These are phyloP conservation scores for Masnerella sp. DNA, from an alignment of 2,888 invertebrate genomes.

Conservation along the genomic window DNA sequence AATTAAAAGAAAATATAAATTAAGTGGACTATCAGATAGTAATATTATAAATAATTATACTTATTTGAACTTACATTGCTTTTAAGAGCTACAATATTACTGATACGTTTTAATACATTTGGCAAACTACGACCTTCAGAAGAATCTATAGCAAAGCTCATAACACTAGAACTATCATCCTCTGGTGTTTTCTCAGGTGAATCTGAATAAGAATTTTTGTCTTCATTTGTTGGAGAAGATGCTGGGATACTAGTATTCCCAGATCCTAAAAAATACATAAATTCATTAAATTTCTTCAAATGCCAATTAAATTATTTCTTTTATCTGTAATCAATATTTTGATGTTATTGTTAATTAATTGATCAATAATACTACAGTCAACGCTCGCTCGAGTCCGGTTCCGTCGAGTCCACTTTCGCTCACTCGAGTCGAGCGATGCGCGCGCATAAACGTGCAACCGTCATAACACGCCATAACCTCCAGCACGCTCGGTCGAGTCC, in stretches of 20 bases:
- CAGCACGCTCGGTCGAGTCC: no score
- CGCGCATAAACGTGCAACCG: no score
- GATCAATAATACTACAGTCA: no score
- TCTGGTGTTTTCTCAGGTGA: conserved; percentile 71
- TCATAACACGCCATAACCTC: no score
- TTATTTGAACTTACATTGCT: conserved; percentile 82
- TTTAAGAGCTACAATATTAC: conserved; percentile 90
- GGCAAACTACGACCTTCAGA: conserved; percentile 88
- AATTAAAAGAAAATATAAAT: no score
- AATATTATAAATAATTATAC: neutral
- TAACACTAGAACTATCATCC: conserved; percentile 68
- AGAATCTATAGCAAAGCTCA: conserved; percentile 79
- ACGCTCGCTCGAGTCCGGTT: no score
- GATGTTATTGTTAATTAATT: no score
- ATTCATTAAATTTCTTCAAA: no score
- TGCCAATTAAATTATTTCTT: no score
- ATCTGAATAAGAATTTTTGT: conserved; percentile 70
- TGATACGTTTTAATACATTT: conserved; percentile 91
- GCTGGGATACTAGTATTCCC: conserved; percentile 60
- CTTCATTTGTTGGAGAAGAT: conserved; percentile 69
- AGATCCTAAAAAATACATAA: conserved; percentile 50
- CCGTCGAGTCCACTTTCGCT: no score
- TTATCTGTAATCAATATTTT: no score
- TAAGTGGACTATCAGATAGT: neutral
- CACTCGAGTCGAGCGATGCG: no score